Evolutionary conservation across 2,888 invertebrate genomes (phyloP).

Genomic region (Monoplex corrugatus): DNA sequence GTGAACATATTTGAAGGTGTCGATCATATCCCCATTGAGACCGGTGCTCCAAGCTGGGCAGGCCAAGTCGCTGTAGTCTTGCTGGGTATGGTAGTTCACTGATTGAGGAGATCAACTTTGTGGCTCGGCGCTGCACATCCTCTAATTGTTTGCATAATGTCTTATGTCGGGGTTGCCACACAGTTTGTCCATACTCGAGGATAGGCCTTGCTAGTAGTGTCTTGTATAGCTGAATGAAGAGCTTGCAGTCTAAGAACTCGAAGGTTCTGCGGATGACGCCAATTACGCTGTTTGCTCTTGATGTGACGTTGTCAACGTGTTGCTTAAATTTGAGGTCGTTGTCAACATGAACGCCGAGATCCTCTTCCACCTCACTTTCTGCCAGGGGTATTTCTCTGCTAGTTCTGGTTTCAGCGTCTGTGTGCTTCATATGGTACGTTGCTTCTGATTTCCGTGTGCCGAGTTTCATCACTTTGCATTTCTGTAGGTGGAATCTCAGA

Average conservation of each 20-base stretch:
- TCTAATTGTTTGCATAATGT: no score
- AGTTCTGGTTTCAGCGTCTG: background rate
- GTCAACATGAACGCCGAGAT: background rate
- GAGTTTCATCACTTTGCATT: background rate
- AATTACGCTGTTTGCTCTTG: background rate
- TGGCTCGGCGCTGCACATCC: background rate
- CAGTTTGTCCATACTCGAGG: conserved; percentile 4
- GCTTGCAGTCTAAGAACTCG: conserved; percentile 1
- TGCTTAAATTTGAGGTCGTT: conserved; percentile 1
- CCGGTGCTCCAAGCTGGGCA: no score
- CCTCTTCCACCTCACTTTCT: background rate
- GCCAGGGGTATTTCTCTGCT: conserved; percentile 13
- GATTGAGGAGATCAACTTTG: conserved; percentile 7
- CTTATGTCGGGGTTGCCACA: background rate
- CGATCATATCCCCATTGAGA: background rate
- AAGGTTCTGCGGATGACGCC: conserved; percentile 7
- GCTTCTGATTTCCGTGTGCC: conserved; percentile 6
- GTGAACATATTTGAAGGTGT: background rate
- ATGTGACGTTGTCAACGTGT: background rate
- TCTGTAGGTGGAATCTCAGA: background rate
- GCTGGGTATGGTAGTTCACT: background rate
- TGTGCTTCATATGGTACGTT: background rate
- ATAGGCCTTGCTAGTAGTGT: background rate
- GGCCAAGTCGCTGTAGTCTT: background rate
- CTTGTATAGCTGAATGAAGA: background rate